Conservation (phyloP, 2,113 vertebrate species). For the Colius striatus region DNA sequence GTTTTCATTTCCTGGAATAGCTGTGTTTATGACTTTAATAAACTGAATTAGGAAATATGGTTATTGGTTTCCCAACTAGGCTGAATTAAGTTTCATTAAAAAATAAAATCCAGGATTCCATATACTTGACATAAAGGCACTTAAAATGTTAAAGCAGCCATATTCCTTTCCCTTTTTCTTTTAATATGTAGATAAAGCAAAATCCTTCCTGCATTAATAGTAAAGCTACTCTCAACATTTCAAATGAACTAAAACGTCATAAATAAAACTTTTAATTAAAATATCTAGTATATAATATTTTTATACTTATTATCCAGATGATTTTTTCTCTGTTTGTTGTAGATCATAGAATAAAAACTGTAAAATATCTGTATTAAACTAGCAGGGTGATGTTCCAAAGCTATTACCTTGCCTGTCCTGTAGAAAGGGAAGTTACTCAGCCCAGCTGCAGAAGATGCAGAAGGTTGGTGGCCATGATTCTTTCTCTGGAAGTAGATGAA, state of each 20-base stretch:
- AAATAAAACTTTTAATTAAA: conserved; percentile 67
- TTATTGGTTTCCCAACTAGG: conserved; percentile 58
- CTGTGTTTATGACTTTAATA: conserved; percentile 66
- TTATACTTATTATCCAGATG: background rate
- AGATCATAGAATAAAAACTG: background rate
- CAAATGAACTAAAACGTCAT: background rate
- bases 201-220: conserved; percentile 21
- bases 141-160: conserved; percentile 15
- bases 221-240: background rate
- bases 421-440: background rate
- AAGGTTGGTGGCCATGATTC: background rate
- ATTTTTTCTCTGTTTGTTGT: background rate
- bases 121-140: conserved; percentile 1
- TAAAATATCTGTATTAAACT: background rate
- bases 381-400: background rate
- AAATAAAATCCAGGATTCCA: conserved; percentile 38
- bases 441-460: background rate
- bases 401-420: background rate
- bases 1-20: conserved; percentile 53
- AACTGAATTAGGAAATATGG: conserved; percentile 46
- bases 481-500: background rate
- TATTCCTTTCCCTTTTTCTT: background rate
- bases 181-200: conserved; percentile 5
- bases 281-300: background rate
- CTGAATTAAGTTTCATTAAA: conserved; percentile 55